phyloP scores from a whole-genome alignment of 1,140 invertebrate genomes.

The Agraylea sexmaculata region DNA sequence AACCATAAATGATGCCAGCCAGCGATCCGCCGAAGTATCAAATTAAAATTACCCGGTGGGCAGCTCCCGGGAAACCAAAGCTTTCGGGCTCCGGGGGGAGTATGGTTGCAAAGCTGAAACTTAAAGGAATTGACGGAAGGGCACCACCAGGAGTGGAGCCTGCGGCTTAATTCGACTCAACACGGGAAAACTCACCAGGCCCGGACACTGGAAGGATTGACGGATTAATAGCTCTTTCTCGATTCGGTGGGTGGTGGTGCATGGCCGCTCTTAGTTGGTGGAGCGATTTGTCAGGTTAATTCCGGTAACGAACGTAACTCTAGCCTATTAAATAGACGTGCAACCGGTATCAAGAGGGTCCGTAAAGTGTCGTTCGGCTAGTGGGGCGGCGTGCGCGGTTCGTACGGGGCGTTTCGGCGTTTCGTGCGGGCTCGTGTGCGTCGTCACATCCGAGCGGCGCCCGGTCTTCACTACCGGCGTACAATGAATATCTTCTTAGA shows the following conservation, averaged over 20 bases:
- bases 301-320: slow-evolving; percentile 76
- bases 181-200: slow-evolving; percentile 71
- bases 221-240: slow-evolving; percentile 86
- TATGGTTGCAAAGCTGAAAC: slow-evolving; percentile 89
- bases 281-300: slow-evolving; percentile 83
- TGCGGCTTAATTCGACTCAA: slow-evolving; percentile 88
- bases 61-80: slow-evolving; percentile 61
- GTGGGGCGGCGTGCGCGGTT: slow-evolving; percentile 27
- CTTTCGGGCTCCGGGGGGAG: slow-evolving; percentile 76
- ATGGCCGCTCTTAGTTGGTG: slow-evolving; percentile 85
- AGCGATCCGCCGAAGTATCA: slow-evolving; percentile 49
- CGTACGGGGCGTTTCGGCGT: too few relatives aligned
- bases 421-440: slow-evolving; percentile 17
- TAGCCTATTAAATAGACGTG: slow-evolving; percentile 57
- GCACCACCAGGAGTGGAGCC: slow-evolving; percentile 83
- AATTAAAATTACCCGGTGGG: slow-evolving; percentile 46
- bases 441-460: too few relatives aligned
- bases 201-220: slow-evolving; percentile 79
- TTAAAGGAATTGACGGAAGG: slow-evolving; percentile 83
- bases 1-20: slow-evolving; percentile 78
- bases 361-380: too few relatives aligned
- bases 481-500: slow-evolving; percentile 54
- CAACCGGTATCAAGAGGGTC: slow-evolving; percentile 25
- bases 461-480: slow-evolving; percentile 43
- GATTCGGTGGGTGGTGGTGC: slow-evolving; percentile 77